Evolutionary conservation across 2,797 vertebrate species (phyloP).

Genomic region (Pempheris klunzingeri): DNA sequence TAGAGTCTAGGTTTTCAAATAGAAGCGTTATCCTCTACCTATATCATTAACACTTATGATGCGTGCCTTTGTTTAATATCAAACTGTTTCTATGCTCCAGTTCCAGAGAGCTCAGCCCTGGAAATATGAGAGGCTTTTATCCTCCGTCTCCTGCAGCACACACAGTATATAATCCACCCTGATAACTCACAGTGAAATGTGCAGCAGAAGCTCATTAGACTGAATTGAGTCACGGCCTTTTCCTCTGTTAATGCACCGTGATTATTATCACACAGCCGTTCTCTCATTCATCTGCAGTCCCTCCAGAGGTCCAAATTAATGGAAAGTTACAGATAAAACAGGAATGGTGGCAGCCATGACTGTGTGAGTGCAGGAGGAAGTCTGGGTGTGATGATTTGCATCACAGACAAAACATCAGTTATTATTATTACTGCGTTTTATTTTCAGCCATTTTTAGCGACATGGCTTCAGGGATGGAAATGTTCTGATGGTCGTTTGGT

Average conservation of each 20-base stretch:
- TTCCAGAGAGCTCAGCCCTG: not conserved
- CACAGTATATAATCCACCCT: not conserved
- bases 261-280: conserved; percentile 9
- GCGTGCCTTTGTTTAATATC: too few species aligned
- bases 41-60: too few species aligned
- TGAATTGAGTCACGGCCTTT: conserved; percentile 13
- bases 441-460: too few species aligned
- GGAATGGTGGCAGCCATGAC: not conserved
- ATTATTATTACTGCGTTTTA: not conserved
- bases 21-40: too few species aligned
- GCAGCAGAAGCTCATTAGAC: conserved; percentile 24
- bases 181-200: conserved; percentile 22
- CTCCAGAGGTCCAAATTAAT: conserved; percentile 6
- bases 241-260: not conserved
- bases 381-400: not conserved
- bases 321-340: conserved; percentile 7
- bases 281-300: not conserved
- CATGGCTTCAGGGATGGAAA: too few species aligned
- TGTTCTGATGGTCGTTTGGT: too few species aligned
- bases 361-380: not conserved
- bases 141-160: not conserved
- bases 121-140: not conserved
- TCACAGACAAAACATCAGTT: not conserved
- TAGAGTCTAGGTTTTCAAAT: too few species aligned
- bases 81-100: not conserved